A percentile compares a stretch with the other conserved stretches of the same genome.
phyloP scores from a whole-genome alignment of 2,888 invertebrate genomes.

The Cheilosia variabilis region DNA sequence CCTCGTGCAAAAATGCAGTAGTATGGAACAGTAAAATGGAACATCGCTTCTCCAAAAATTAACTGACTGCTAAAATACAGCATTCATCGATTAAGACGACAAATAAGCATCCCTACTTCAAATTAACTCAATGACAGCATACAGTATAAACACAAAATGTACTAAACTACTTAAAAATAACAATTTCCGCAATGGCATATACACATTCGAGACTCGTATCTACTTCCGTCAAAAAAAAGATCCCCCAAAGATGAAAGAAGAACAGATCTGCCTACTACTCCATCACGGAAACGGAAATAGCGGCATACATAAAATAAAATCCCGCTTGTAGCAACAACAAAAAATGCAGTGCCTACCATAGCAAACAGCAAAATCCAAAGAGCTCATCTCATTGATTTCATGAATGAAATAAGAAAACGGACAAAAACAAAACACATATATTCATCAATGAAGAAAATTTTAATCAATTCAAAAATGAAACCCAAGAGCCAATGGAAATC shows the following conservation, averaged over 20 bases:
- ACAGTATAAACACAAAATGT: no score
- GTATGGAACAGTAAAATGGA: no score
- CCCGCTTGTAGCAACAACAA: not conserved
- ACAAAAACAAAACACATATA: not conserved
- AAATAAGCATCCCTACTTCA: no score
- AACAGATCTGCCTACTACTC: conserved; percentile 17
- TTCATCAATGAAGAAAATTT: conserved; percentile 64
- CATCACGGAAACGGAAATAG: conserved; percentile 63
- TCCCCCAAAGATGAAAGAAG: not conserved
- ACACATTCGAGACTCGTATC: not conserved
- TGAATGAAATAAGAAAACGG: conserved; percentile 59
- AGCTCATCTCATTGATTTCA: conserved; percentile 49
- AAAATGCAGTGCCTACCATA: conserved; percentile 55
- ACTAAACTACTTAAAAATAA: not conserved
- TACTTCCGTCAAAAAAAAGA: not conserved
- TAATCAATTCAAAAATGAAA: conserved; percentile 41
- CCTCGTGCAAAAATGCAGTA: no score
- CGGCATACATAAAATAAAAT: conserved; percentile 51
- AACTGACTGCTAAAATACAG: no score
- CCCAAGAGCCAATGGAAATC: conserved; percentile 40
- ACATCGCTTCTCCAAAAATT: no score
- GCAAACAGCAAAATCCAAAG: conserved; percentile 3
- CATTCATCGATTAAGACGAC: no score
- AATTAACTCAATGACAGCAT: no score
- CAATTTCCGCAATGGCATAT: not conserved